Percentiles rank a stretch among this genome's conserved stretches.
These are phyloP conservation scores for Echinops telfairi DNA, from an alignment of 2,113 vertebrate genomes.

Conservation along the genomic window DNA sequence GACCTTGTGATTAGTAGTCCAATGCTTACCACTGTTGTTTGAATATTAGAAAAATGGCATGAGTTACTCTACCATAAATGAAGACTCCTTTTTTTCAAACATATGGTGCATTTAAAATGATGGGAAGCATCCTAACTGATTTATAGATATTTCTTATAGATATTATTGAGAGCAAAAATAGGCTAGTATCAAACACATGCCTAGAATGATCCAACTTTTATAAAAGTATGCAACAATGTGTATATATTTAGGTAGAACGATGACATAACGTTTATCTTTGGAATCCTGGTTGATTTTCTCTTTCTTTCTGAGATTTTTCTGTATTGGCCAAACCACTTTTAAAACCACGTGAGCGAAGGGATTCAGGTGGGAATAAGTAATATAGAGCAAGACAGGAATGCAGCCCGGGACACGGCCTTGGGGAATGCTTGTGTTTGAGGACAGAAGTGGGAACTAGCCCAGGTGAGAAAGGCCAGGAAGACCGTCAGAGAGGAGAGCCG, in stretches of 20 bases:
- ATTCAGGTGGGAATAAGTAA: conserved; percentile 55
- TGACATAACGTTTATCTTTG: background rate
- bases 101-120: background rate
- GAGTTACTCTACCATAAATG: too few relatives aligned
- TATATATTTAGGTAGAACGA: background rate
- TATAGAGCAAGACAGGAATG: conserved; percentile 44
- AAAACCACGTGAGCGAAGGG: background rate
- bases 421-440: conserved; percentile 50
- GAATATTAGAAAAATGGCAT: too few relatives aligned
- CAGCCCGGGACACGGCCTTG: conserved; percentile 53
- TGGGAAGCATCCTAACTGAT: background rate
- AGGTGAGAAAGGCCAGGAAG: background rate
- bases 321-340: conserved; percentile 43
- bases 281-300: background rate
- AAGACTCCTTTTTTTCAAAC: conserved; percentile 31
- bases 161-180: background rate
- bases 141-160: background rate
- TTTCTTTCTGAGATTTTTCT: conserved; percentile 25
- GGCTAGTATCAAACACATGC: background rate
- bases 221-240: background rate
- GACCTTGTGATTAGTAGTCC: too few relatives aligned
- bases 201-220: conserved; percentile 20
- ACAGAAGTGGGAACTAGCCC: background rate
- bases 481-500: background rate
- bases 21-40: too few relatives aligned